A percentile compares a stretch with the other conserved stretches of the same genome.
Evolutionary conservation across 1,140 invertebrate genomes (phyloP).

Genomic region (Zaprionus ornatus): DNA sequence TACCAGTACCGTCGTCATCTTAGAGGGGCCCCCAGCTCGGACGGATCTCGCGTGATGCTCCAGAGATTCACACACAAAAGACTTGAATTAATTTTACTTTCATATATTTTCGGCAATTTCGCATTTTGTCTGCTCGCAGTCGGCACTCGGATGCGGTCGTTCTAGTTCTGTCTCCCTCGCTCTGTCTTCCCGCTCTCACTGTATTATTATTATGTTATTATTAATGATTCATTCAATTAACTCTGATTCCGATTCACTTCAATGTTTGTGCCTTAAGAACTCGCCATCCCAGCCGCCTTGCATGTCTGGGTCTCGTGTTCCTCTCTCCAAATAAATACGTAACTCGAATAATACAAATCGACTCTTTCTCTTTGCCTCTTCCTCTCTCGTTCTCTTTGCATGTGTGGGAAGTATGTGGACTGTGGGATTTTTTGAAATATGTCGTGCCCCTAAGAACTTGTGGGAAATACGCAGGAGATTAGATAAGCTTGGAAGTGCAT

Average conservation of each 20-base stretch:
- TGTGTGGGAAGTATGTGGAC: background rate
- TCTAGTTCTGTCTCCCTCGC: background rate
- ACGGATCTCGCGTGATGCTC: background rate
- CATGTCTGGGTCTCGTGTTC: slow-evolving; percentile 40
- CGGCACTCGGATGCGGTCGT: slow-evolving; percentile 55
- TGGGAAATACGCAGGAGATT: slow-evolving; percentile 1
- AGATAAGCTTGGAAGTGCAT: background rate
- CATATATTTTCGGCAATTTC: slow-evolving; percentile 68
- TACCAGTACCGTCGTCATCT: slow-evolving; percentile 65
- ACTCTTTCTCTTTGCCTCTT: background rate
- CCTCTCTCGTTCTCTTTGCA: background rate
- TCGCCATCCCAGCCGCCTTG: slow-evolving; percentile 33
- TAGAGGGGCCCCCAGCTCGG: slow-evolving; percentile 17
- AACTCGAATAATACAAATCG: slow-evolving; percentile 2
- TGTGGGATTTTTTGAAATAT: background rate
- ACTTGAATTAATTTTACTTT: slow-evolving; percentile 57
- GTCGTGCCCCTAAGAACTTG: background rate
- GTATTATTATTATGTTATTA: slow-evolving; percentile 45
- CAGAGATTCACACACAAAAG: slow-evolving; percentile 49
- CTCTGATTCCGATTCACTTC: slow-evolving; percentile 68
- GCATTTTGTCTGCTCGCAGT: slow-evolving; percentile 23
- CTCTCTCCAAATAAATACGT: background rate
- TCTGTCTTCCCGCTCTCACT: background rate
- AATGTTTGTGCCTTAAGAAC: slow-evolving; percentile 69
- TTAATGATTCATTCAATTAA: slow-evolving; percentile 82